Base-by-base conservation (phyloP, 2,888 invertebrate genomes). In the Ischnura elegans region DNA sequence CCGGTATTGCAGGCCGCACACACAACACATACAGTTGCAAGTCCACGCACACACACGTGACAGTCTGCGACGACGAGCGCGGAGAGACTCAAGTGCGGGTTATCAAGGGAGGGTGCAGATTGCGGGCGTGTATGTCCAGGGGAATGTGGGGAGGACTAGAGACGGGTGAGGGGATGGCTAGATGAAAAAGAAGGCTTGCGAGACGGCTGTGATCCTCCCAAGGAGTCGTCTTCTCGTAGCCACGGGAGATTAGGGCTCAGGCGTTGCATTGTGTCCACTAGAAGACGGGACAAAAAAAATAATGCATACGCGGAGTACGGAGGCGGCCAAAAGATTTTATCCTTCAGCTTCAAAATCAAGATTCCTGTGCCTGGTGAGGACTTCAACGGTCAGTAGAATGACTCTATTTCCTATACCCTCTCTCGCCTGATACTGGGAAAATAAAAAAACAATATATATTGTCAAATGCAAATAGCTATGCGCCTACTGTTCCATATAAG, bases 1-100 rank as follows among this genome's bases (percentile, higher is more conserved):
- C n/a, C n/a, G n/a, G n/a, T n/a, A n/a, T n/a, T n/a, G n/a, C n/a
- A n/a, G n/a, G n/a, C n/a, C n/a, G n/a, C n/a, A n/a, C n/a, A n/a
- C n/a, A n/a, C n/a, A n/a, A n/a, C n/a, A n/a, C n/a, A n/a, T n/a
- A n/a, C n/a, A n/a, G n/a, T n/a, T n/a, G n/a, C n/a, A n/a, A n/a
- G n/a, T n/a, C n/a, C n/a, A n/a, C n/a, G n/a, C n/a, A n/a, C n/a
- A n/a, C n/a, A n/a, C n/a, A n/a, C n/a, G n/a, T n/a, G n/a, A n/a
- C n/a, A n/a, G n/a, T n/a, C n/a, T n/a, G n/a, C n/a, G 45, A 25
- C 45, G 25, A 6, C 86, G 86, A 86, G 85, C 25, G 45, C 4
- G 87, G 36, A 47, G 13, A 36, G 36, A 55, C 61, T 61, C 90
- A 87, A 55, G 55, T 87, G 87, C 43, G 36, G 85, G 86, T n/a